Evolutionary conservation across 2,797 vertebrate genomes (phyloP).

Genomic region (Pteropus rufus): DNA sequence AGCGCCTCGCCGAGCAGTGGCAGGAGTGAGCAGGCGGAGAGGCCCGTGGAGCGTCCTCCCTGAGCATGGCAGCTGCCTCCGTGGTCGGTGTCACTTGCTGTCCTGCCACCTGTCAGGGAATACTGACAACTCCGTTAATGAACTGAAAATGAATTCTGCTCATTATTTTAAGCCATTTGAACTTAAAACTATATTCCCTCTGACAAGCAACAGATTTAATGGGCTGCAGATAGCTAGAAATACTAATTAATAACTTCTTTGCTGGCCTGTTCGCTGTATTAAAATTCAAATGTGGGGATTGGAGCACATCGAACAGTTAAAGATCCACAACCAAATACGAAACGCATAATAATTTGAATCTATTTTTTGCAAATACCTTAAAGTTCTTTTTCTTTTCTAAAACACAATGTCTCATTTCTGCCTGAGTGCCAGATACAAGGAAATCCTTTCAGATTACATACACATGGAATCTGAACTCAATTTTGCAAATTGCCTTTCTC

Average conservation of each 20-base stretch:
- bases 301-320: neutral
- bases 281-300: neutral
- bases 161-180: slow-evolving; percentile 65
- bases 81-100: neutral
- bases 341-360: neutral
- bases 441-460: neutral
- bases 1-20: neutral
- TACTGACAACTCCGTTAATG: neutral
- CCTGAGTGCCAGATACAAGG: neutral
- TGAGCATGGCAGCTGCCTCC: neutral
- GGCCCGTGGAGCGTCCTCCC: neutral
- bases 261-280: neutral
- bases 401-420: neutral
- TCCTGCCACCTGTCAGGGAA: neutral
- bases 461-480: neutral
- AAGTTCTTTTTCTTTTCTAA: neutral
- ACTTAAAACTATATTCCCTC: slow-evolving; percentile 58
- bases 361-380: neutral
- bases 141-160: slow-evolving; percentile 34
- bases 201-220: slow-evolving; percentile 38
- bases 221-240: neutral
- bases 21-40: neutral
- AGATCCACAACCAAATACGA: neutral
- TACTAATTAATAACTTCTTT: slow-evolving; percentile 35
- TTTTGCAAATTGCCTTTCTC: neutral